Base-by-base conservation (phyloP, 2,888 invertebrate genomes). In the Drosophila merina region DNA sequence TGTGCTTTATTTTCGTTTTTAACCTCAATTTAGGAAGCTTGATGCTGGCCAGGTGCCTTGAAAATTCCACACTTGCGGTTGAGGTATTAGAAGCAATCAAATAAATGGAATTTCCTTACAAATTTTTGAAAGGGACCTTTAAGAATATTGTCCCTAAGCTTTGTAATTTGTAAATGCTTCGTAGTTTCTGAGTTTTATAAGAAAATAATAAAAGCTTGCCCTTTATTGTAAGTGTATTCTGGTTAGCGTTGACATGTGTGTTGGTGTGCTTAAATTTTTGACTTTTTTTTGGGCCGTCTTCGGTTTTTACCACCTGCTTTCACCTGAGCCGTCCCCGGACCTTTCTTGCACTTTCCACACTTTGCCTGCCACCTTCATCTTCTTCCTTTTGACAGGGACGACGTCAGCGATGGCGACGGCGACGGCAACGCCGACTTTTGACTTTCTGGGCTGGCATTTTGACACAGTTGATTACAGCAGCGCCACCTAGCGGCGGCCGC, bases 381-480 rank as follows among this genome's bases (percentile, higher is more conserved):
- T 20, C 44, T 8, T 20, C 44, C 14, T 20, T 25, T 81, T 78
- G 77, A 79, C 75, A 73, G 48, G 51, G 77, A 59, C 76, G 76
- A 58, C 76, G 20, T 20, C 20, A 20, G 20, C 20, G 28, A 28
- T 28, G 28, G 28, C 28, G 28, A 28, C 28, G 28, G 6, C 28
- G 5, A 28, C 28, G 28, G 6, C 28, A 6, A 28, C 28, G 28
- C 4, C 28, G 28, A 28, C 28, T 87, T 87, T 77, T 86, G 79
- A 85, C 80, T 80, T 82, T 82, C 80, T 70, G 57, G 69, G 75
- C 67, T 88, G 82, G 80, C 82, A 83, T 86, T 83, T 83, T 83
- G 81, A 81, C 81, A 81, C 81, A 81, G 81, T 87, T 81, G 82
- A 83, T 83, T 88, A 83, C 88, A 83, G 60, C 74, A 76, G 70